These are phyloP conservation scores for Henricia sp. DNA, from an alignment of 53 echinoderm and acorn worm genomes.

Conservation along the genomic window DNA sequence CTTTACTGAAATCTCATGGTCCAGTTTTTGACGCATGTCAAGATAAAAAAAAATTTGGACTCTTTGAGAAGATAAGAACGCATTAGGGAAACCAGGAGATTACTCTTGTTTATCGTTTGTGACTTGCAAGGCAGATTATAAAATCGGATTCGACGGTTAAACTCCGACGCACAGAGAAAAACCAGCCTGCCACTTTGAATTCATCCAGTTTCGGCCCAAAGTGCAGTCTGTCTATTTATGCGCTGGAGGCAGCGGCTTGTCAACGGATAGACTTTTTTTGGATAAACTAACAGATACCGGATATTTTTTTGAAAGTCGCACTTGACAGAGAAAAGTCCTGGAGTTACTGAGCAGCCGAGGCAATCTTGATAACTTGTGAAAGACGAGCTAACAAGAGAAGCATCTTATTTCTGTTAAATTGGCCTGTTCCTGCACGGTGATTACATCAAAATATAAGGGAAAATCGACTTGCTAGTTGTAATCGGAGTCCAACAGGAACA, in stretches of 20 bases:
- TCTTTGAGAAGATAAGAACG: background rate
- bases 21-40: background rate
- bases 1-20: background rate
- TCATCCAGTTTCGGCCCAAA: background rate
- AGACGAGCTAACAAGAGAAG: too few species aligned
- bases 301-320: background rate
- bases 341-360: background rate
- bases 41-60: slow-evolving; percentile 8
- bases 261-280: background rate
- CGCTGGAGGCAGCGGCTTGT: background rate
- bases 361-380: too few species aligned
- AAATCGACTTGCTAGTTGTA: background rate
- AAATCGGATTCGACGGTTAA: background rate
- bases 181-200: background rate
- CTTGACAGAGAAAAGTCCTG: background rate
- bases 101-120: slow-evolving; percentile 4
- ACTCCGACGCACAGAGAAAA: background rate
- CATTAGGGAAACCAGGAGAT: slow-evolving; percentile 4
- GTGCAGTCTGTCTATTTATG: background rate
- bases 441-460: background rate
- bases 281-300: background rate
- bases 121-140: background rate
- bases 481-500: background rate
- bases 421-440: background rate
- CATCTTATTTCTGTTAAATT: background rate